Evolutionary conservation across 2,113 vertebrate species (phyloP).

Genomic region (Poecilia latipinna): DNA sequence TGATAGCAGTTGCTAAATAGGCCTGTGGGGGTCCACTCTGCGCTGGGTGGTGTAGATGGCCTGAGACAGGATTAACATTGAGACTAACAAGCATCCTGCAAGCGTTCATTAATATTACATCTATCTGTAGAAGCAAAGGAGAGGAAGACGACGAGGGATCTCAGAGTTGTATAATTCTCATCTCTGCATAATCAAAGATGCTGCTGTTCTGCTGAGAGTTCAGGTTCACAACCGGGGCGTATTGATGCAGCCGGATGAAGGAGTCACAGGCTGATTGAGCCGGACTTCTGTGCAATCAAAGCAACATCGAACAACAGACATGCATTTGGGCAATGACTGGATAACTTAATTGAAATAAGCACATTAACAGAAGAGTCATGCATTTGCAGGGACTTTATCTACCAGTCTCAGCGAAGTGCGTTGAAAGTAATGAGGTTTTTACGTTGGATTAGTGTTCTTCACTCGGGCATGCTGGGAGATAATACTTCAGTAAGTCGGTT

Average conservation of each 20-base stretch:
- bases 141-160: conserved; percentile 17
- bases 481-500: conserved; percentile 27
- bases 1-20: conserved; percentile 23
- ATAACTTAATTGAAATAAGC: conserved; percentile 48
- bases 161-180: conserved; percentile 43
- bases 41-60: conserved; percentile 17
- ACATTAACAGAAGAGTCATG: conserved; percentile 17
- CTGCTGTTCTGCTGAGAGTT: conserved; percentile 24
- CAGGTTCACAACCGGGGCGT: conserved; percentile 29
- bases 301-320: background rate
- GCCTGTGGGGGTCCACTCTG: conserved; percentile 11
- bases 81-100: conserved; percentile 61
- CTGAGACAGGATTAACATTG: conserved; percentile 52
- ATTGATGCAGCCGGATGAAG: conserved; percentile 9
- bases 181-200: conserved; percentile 35
- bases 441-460: conserved; percentile 41
- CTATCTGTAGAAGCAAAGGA: conserved; percentile 20
- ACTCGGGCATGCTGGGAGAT: conserved; percentile 26
- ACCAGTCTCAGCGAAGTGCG: conserved; percentile 21
- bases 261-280: background rate
- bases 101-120: conserved; percentile 66
- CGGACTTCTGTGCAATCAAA: conserved; percentile 1
- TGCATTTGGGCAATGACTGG: conserved; percentile 4
- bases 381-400: conserved; percentile 29
- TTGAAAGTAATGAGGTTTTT: conserved; percentile 43